A percentile compares a stretch with the other conserved stretches of the same genome.
These are phyloP conservation scores for Toxotes lorentzi DNA, from an alignment of 2,797 vertebrate species.

Conservation along the genomic window DNA sequence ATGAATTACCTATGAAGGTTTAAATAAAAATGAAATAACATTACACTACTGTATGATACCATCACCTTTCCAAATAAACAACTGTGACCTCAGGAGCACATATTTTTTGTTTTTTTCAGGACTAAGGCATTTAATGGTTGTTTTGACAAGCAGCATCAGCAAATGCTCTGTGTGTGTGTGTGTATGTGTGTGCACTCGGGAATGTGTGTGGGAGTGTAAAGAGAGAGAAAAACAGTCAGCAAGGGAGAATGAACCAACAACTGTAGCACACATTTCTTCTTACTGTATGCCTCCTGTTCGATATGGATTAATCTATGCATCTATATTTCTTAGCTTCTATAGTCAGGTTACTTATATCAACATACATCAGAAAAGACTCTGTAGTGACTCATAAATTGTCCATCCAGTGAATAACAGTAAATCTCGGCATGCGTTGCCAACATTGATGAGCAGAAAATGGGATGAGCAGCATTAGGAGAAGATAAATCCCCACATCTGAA, in stretches of 20 bases:
- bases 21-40: slow-evolving; percentile 35
- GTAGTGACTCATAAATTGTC: slow-evolving; percentile 69
- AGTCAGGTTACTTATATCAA: slow-evolving; percentile 65
- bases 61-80: slow-evolving; percentile 48
- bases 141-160: slow-evolving; percentile 54
- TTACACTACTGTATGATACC: slow-evolving; percentile 8
- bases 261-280: slow-evolving; percentile 30
- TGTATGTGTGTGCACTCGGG: slow-evolving; percentile 44
- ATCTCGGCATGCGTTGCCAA: slow-evolving; percentile 73
- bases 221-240: slow-evolving; percentile 57
- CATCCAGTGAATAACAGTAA: slow-evolving; percentile 78
- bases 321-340: slow-evolving; percentile 42
- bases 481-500: slow-evolving; percentile 84
- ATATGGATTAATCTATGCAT: slow-evolving; percentile 46
- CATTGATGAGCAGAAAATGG: slow-evolving; percentile 83
- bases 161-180: slow-evolving; percentile 49
- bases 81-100: slow-evolving; percentile 34
- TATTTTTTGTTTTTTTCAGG: slow-evolving; percentile 7
- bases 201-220: slow-evolving; percentile 68
- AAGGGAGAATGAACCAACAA: slow-evolving; percentile 51
- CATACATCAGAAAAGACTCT: slow-evolving; percentile 65
- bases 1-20: slow-evolving; percentile 37
- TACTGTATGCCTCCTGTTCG: slow-evolving; percentile 3
- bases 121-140: slow-evolving; percentile 51
- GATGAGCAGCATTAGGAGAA: slow-evolving; percentile 82